Percentiles rank a stretch among this genome's conserved stretches.
Evolutionary conservation across 2,797 vertebrate species (phyloP).

Genomic region (Spondyliosoma cantharus): DNA sequence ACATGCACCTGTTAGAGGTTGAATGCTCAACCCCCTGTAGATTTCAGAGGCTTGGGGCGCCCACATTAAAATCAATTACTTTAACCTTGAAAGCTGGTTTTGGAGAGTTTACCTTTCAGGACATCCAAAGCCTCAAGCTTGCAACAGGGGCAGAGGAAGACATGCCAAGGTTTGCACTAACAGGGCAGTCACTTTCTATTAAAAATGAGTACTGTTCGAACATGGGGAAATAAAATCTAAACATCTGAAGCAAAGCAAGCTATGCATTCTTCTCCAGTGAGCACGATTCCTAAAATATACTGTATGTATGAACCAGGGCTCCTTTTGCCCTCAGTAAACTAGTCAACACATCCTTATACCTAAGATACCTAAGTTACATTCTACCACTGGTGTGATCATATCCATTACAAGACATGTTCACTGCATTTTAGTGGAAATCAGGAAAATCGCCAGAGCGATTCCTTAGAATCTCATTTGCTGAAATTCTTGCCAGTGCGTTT

Average conservation of each 20-base stretch:
- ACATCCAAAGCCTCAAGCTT: background rate
- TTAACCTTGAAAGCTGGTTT: background rate
- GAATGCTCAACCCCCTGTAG: too few species aligned
- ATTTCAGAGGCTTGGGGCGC: background rate
- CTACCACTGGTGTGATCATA: background rate
- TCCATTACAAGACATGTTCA: background rate
- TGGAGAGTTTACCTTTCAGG: background rate
- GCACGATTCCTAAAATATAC: background rate
- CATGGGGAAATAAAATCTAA: background rate
- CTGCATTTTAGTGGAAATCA: background rate
- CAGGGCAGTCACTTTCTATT: too few species aligned
- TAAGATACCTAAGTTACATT: background rate
- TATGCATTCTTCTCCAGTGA: background rate
- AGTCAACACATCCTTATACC: too few species aligned
- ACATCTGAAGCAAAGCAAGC: background rate
- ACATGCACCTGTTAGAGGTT: background rate
- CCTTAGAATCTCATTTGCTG: background rate
- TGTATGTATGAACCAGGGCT: background rate
- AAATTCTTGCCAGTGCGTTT: background rate
- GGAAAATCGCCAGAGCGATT: background rate
- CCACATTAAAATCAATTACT: background rate
- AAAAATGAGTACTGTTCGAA: too few species aligned
- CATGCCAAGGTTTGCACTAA: background rate
- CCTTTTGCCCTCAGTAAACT: background rate
- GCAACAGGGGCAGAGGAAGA: background rate